Base-by-base conservation (phyloP, 53 echinoderm and acorn worm genomes). In the Holothuria scabra region DNA sequence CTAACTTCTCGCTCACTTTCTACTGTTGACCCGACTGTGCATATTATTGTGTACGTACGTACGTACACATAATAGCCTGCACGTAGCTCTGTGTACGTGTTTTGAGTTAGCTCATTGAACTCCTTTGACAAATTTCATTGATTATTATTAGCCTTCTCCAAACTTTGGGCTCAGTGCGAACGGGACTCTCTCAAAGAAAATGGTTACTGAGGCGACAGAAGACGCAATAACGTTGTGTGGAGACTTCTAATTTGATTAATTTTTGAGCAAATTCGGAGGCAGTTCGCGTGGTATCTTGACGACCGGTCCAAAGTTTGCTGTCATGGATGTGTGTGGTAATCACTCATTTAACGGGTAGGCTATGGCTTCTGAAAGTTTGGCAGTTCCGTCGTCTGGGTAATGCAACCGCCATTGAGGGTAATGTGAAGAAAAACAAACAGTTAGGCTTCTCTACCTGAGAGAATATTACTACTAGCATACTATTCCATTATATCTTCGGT, bases 291-390 rank as follows among this genome's bases (percentile, higher is more conserved):
- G 69, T 69, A 69, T 69, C 69, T 38, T 38, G 69, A 44, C 69
- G 44, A 69, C 69, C 35, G 69, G 69, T 69, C 69, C 69, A 69
- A 69, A 69, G 69, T 69, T 69, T 69, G 37, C 37, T 69, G 30
- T 44, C 44, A 35, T 23, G 69, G 69, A 20, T 20, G 23, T 20
- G 23, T 61, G 62, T 28, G 62, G 28, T 28, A 25, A 25, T 10
- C 66, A 30, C 13, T 30, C 25, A 30, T 66, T 30, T 0, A 25
- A 4, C 66, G 14, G 66, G 18, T 33, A 66, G 12, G 16, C 7
- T 67, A 35, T 20, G 34, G 31, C 34, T 23, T 38, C 69, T 33
- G 69, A 41, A 41, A 41, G 41, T 41, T 28, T 8, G 21, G 11
- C 23, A n/a, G 69, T 13, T 44, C 12, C 35, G 19, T 38, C 44